These are phyloP conservation scores for Vesta saturnalis DNA, from an alignment of 2,888 invertebrate species.

Conservation along the genomic window DNA sequence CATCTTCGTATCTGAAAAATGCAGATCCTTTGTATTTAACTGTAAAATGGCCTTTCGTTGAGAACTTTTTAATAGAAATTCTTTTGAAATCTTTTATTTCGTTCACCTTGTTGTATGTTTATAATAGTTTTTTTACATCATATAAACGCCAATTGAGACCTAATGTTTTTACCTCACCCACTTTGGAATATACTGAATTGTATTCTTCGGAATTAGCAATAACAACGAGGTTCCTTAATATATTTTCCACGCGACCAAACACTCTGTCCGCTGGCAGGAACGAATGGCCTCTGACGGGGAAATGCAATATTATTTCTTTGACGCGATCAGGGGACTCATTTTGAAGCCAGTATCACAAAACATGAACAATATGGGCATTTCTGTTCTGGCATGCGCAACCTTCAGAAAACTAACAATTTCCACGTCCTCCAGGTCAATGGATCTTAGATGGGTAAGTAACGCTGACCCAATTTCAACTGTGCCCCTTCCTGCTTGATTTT, in stretches of 20 bases:
- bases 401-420: no score
- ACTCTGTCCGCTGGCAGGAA: slow-evolving; percentile 24
- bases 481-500: no score
- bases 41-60: neutral
- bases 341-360: slow-evolving; percentile 33
- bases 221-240: neutral
- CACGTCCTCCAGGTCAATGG: no score
- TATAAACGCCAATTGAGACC: neutral
- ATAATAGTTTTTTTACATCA: neutral
- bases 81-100: neutral
- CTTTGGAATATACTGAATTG: neutral
- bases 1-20: no score
- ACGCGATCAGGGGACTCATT: no score
- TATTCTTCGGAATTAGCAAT: neutral
- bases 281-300: slow-evolving; percentile 8
- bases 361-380: slow-evolving; percentile 6
- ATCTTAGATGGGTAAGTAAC: no score
- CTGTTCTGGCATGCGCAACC: neutral
- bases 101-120: neutral
- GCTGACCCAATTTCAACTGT: no score
- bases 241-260: slow-evolving; percentile 22
- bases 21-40: no score
- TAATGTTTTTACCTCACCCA: neutral
- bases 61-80: no score
- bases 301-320: no score